Evolutionary conservation across 2,113 vertebrate genomes (phyloP).

Genomic region (Sturnus vulgaris): DNA sequence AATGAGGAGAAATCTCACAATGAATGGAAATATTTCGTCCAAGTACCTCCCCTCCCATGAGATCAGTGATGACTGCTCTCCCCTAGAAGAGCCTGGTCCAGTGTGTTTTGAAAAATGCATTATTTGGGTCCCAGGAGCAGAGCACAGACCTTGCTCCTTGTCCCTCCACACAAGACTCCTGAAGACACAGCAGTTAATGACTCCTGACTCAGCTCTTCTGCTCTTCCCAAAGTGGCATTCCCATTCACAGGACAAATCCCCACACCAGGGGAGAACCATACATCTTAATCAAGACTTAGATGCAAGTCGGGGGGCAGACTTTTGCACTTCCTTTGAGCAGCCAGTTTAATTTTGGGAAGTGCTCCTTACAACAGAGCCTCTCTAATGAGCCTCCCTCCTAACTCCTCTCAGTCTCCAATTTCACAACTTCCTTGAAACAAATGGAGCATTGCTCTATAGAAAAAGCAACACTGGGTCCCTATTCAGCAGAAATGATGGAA

Average conservation of each 20-base stretch:
- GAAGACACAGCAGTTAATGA: background rate
- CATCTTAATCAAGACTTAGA: conserved; percentile 23
- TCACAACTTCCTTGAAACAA: conserved; percentile 62
- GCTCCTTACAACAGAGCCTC: background rate
- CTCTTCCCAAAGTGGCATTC: background rate
- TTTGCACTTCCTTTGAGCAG: conserved; percentile 27
- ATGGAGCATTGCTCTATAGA: conserved; percentile 41
- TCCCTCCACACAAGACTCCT: background rate
- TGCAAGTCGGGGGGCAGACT: conserved; percentile 19
- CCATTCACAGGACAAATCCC: conserved; percentile 1
- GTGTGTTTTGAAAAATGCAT: background rate
- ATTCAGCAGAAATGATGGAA: conserved; percentile 54
- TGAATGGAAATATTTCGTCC: background rate
- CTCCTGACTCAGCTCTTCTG: conserved; percentile 27
- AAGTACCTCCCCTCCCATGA: background rate
- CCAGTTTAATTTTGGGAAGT: conserved; percentile 23
- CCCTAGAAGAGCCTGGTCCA: background rate
- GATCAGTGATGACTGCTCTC: background rate
- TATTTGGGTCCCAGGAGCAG: background rate
- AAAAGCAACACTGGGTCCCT: conserved; percentile 22
- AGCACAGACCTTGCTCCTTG: background rate
- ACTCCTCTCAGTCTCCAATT: conserved; percentile 9
- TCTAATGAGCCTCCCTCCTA: conserved; percentile 23
- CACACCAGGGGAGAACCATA: background rate
- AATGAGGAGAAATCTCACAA: background rate